Percentiles rank a stretch among this genome's conserved stretches.
phyloP scores from a whole-genome alignment of 2,888 invertebrate genomes.

The Carabus problematicus region DNA sequence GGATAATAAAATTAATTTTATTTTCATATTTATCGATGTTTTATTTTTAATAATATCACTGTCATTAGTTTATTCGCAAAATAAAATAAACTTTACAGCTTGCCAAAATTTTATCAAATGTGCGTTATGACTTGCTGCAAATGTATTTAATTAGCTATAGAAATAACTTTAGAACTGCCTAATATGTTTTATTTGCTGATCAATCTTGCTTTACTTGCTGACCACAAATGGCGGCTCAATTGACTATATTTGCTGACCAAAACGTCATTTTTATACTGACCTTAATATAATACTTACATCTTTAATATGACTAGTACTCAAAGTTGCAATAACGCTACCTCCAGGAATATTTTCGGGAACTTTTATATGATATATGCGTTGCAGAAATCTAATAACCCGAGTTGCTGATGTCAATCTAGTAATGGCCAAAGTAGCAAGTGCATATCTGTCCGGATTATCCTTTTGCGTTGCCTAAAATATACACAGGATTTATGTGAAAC shows the following conservation, averaged over 20 bases:
- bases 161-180: no score
- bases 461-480: slow-evolving; percentile 72
- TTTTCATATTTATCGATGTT: no score
- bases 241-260: not conserved
- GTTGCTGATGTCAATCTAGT: slow-evolving; percentile 58
- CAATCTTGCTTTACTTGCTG: no score
- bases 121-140: no score
- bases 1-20: no score
- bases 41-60: no score
- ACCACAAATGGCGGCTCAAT: no score
- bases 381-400: slow-evolving; percentile 70
- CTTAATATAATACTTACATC: slow-evolving; percentile 54
- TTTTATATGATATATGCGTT: slow-evolving; percentile 72
- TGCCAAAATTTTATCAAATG: no score
- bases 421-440: slow-evolving; percentile 81
- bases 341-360: slow-evolving; percentile 80
- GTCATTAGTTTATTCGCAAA: no score
- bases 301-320: slow-evolving; percentile 71
- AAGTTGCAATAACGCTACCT: slow-evolving; percentile 75
- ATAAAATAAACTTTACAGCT: no score
- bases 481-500: not conserved
- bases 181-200: no score
- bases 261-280: not conserved
- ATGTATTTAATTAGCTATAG: no score
- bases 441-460: slow-evolving; percentile 88